Base-by-base conservation (phyloP, 2,113 vertebrate species). In the Larimichthys crocea region DNA sequence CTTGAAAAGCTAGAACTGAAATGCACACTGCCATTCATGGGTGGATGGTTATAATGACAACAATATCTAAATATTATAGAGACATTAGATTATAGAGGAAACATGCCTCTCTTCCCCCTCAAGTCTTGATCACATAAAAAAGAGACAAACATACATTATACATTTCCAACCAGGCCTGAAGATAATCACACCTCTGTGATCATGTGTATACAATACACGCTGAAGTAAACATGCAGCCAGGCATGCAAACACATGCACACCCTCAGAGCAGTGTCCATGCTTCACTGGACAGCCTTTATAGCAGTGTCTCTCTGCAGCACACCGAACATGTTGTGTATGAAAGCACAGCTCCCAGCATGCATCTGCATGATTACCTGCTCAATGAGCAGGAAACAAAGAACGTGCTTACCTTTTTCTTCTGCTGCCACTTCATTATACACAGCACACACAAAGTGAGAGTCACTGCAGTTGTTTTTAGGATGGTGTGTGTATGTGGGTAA, bases 291-390 rank as follows among this genome's bases (percentile, higher is more conserved):
- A 19, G 53, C 20, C 22, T 17, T 42, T 70, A 29, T 55, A n/a
- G 35, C 12, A 26, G 16, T 1, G 3, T 49, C 15, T 73, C 70
- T 22, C 48, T 42, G 53, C 61, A 67, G 70, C 52, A 44, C 44
- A 46, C 1, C 52, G 31, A 24, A 31, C 16, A 1, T 66, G 61
- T 65, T 71, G 22, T 49, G 44, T 50, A 31, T 26, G 22, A 20
- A 57, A 19, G 24, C 61, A n/a, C 50, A 50, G 26, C 26, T 59
- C 52, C 19, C 74, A 57, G 62, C 29, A 15, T 22, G 59, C n/a
- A 16, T 57, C 40, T 63, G 61, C 49, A 48, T 74, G 53, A 67
- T 81, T 67, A 67, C 5, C 42, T 44, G 61, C 61, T 80, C 69
- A 24, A 20, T 50, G 69, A 57, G 40, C 60, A 64, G 42, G 26